Base-by-base conservation (phyloP, 2,888 invertebrate species). In the Orchestes rusci region DNA sequence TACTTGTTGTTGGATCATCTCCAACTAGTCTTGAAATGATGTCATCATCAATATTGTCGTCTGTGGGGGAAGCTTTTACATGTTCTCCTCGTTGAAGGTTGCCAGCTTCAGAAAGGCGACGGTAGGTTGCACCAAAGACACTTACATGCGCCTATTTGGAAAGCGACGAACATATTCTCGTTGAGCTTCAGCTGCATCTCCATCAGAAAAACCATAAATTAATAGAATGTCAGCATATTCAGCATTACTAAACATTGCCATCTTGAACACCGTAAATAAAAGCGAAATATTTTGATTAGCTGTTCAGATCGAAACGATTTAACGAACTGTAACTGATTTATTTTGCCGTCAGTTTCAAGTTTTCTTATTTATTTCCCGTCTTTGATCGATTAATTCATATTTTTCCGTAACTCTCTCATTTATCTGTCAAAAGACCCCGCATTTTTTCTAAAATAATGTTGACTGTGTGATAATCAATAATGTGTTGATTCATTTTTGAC, bases 1-100 rank as follows among this genome's bases (percentile, higher is more conserved):
- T 23, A 27, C 36, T 36, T 17, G 23, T 36, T 2, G 29, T 38
- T 4, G 38, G 38, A 3, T 28, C 38, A 28, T 38, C 29, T 28
- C 23, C 16, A 36, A 38, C 16, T 18, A 15, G 7, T 13, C 20
- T 18, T n/a, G 12, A 16, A 36, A 36, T 34, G 16, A n/a, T 2
- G 10, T 36, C 36, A 16, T 20, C 36, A 10, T 36, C 36, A 36
- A 16, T 19, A 36, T n/a, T 19, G 36, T 12, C 2, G 36, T 36
- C 12, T 16, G 3, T 12, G 2, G 36, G 8, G 3, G 36, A 23
- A 20, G 20, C 20, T 36, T 23, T n/a, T 12, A 2, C 3, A 5
- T 20, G 19, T 36, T 36, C 5, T 19, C 2, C 23, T 13, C 13
- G 12, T 10, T 36, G 36, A 3, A 36, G 3, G 2, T 10, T 36